Evolutionary conservation across 2,113 vertebrate species (phyloP).

Genomic region (Dipodomys spectabilis): DNA sequence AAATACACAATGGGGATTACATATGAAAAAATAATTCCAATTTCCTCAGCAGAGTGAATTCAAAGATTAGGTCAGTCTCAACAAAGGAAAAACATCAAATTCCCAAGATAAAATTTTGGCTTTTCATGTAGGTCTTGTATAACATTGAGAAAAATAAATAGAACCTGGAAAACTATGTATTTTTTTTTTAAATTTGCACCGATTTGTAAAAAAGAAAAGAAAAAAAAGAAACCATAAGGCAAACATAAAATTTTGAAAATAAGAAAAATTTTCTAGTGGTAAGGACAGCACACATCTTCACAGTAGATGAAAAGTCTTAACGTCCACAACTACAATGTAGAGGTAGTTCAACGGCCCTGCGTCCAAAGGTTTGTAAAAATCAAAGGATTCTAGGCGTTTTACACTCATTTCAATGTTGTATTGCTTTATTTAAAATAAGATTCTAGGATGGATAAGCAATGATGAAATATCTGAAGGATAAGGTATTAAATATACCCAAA

Average conservation of each 20-base stretch:
- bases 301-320: background rate
- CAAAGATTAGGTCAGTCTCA: background rate
- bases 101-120: background rate
- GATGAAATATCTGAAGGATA: background rate
- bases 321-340: background rate
- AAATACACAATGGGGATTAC: background rate
- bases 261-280: background rate
- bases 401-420: background rate
- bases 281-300: background rate
- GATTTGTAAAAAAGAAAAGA: background rate
- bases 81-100: slow-evolving; percentile 4
- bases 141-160: background rate
- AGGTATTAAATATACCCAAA: too few relatives aligned
- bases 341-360: background rate
- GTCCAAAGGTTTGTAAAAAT: background rate
- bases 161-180: background rate
- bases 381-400: background rate
- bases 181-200: background rate
- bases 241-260: too few relatives aligned
- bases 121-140: slow-evolving; percentile 15
- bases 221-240: background rate
- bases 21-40: slow-evolving; percentile 4
- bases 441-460: background rate
- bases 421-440: slow-evolving; percentile 6
- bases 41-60: background rate